Conservation (phyloP, 1,140 invertebrate species). For the Drosophila bocki region DNA sequence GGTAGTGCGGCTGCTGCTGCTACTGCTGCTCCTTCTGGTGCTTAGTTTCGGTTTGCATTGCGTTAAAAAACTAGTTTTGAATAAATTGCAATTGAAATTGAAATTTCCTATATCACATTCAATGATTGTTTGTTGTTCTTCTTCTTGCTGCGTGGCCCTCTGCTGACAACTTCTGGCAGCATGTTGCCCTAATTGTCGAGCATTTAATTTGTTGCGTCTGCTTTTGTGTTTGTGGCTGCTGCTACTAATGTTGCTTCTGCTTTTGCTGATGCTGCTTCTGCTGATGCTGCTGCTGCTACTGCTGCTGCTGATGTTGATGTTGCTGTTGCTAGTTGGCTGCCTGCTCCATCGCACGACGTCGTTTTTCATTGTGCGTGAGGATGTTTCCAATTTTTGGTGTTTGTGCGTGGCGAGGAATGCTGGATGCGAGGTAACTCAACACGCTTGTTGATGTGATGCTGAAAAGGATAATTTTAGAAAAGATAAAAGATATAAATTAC, state of each 20-base stretch:
- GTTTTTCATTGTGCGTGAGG: conserved; percentile 85
- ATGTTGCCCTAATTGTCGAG: conserved; percentile 51
- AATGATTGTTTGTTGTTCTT: conserved; percentile 76
- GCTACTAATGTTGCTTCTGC: conserved; percentile 26
- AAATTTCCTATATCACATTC: conserved; percentile 80
- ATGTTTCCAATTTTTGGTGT: conserved; percentile 52
- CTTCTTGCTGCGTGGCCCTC: conserved; percentile 27
- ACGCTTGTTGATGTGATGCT: conserved; percentile 18
- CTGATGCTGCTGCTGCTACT: conserved; percentile 27
- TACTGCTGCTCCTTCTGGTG: conserved; percentile 22
- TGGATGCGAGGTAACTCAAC: conserved; percentile 11
- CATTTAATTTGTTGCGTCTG: conserved; percentile 37
- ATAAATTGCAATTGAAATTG: conserved; percentile 81
- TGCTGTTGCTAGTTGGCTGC: conserved; percentile 58
- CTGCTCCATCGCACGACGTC: conserved; percentile 84
- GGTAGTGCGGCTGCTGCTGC: conserved; percentile 18
- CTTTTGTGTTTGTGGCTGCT: conserved; percentile 44
- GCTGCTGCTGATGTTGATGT: conserved; percentile 22
- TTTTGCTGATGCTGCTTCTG: conserved; percentile 14
- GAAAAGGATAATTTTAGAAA: neutral
- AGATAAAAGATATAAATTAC: neutral
- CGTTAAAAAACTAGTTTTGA: conserved; percentile 76
- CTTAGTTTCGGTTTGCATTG: conserved; percentile 55
- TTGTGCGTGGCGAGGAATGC: conserved; percentile 27
- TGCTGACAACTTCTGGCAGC: conserved; percentile 58